A percentile compares a stretch with the other conserved stretches of the same genome.
phyloP scores from a whole-genome alignment of 2,888 invertebrate species.

The Argyresthia goedartella region DNA sequence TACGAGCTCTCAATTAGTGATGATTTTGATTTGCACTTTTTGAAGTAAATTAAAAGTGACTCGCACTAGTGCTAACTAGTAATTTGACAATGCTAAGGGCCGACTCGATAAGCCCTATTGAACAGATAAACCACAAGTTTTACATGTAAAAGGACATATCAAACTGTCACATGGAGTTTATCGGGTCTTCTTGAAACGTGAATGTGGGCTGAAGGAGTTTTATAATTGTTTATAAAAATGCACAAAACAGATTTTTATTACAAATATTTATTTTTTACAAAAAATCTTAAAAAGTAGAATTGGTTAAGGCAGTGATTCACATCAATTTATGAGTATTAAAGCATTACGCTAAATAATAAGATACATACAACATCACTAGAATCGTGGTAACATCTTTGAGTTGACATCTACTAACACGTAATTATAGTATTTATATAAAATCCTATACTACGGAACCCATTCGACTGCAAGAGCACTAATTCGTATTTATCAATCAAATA shows the following conservation, averaged over 20 bases:
- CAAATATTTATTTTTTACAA: neutral
- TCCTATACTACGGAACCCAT: neutral
- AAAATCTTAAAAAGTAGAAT: constrained; percentile 37
- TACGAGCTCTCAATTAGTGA: too few relatives aligned
- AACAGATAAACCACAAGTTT: too few relatives aligned
- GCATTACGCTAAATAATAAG: constrained; percentile 21
- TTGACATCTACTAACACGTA: neutral
- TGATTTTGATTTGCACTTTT: too few relatives aligned
- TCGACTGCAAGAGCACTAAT: neutral
- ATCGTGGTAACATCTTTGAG: constrained; percentile 24
- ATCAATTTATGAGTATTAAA: constrained; percentile 51
- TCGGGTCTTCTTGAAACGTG: too few relatives aligned
- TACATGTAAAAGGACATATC: too few relatives aligned
- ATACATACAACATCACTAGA: constrained; percentile 31
- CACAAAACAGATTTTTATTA: neutral
- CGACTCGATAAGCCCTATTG: too few relatives aligned
- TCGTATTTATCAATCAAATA: constrained; percentile 2
- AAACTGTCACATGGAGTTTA: too few relatives aligned
- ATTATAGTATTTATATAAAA: neutral
- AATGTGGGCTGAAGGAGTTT: too few relatives aligned
- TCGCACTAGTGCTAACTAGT: too few relatives aligned
- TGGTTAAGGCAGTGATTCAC: constrained; percentile 60
- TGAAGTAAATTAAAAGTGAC: too few relatives aligned
- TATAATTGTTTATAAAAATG: neutral
- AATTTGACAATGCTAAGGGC: too few relatives aligned